Base-by-base conservation (phyloP, 2,888 invertebrate genomes). In the Carcina quercana region DNA sequence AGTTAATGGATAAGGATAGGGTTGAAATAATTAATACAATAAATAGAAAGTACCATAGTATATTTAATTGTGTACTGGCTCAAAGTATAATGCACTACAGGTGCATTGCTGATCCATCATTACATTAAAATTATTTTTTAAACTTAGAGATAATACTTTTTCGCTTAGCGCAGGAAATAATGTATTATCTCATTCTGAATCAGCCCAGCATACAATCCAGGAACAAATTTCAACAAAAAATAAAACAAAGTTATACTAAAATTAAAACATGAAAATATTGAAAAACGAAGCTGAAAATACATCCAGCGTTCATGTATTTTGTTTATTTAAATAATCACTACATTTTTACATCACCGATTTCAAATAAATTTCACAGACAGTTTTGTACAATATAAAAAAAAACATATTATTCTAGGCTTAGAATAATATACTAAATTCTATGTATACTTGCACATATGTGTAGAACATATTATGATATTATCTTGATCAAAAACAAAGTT, bases 381-480 rank as follows among this genome's bases (percentile, higher is more conserved):
- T 82, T 79, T 83, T 83, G 83, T 83, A 83, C 83, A 83, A 83
- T 83, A 83, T 82, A 82, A 83, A 83, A 83, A 83, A 78, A 82
- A 82, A 76, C 82, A 80, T 83, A 83, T n/a, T n/a, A n/a, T n/a
- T n/a, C n/a, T 65, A 75, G 17, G 17, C 7, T 5, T 7, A n/a
- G n/a, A n/a, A 17, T 17, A 17, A 71, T 72, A 75, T 54, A 47
- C 59, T n/a, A n/a, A n/a, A n/a, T n/a, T 68, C 68, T 80, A 79
- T 70, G 72, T 73, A 72, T 68, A 75, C 65, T 66, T 63, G 71
- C 67, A 66, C 63, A n/a, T 63, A 50, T 50, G 72, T 71, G 74
- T 71, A 71, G 62, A 70, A 73, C 73, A 72, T 73, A 64, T 62
- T 59, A 71, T n/a, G n/a, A 66, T 73, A 46, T 52, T 58, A 65